Percentiles rank a stretch among this genome's conserved stretches.
phyloP scores from a whole-genome alignment of 2,797 vertebrate genomes.

The Schizothorax lantsangensis region DNA sequence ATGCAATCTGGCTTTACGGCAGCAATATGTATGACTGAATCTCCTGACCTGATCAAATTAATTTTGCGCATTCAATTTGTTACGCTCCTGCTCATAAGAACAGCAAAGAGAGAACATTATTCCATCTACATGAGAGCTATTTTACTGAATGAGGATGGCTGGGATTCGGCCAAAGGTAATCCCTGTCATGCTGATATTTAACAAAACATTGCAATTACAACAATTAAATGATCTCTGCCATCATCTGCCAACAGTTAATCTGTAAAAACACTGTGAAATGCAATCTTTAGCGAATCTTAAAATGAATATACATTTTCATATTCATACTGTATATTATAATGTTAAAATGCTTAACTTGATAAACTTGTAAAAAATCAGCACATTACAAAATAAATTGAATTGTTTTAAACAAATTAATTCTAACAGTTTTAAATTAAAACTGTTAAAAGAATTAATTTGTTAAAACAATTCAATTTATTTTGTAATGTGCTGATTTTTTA shows the following conservation, averaged over 20 bases:
- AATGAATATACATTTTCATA: not conserved
- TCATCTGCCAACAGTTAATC: not conserved
- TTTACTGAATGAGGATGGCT: not conserved
- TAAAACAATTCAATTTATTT: not conserved
- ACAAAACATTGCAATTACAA: not conserved
- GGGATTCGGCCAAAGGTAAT: not conserved
- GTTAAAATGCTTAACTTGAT: not conserved
- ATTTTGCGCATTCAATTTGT: slow-evolving; percentile 28
- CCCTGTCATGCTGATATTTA: not conserved
- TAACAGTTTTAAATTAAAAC: no score
- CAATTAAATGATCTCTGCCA: not conserved
- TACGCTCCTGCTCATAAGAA: slow-evolving; percentile 1
- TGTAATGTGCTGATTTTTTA: not conserved
- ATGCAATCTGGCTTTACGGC: slow-evolving; percentile 13
- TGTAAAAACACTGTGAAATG: not conserved
- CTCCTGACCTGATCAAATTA: slow-evolving; percentile 15
- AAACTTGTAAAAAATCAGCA: no score
- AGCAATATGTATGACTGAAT: not conserved
- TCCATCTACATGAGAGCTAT: not conserved
- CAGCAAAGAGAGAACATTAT: not conserved
- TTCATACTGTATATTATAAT: not conserved
- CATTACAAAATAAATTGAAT: no score
- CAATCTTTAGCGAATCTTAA: not conserved
- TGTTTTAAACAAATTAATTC: no score
- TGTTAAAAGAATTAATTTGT: not conserved